phyloP scores from a whole-genome alignment of 2,797 vertebrate species.

The Pangasius mekongensis region DNA sequence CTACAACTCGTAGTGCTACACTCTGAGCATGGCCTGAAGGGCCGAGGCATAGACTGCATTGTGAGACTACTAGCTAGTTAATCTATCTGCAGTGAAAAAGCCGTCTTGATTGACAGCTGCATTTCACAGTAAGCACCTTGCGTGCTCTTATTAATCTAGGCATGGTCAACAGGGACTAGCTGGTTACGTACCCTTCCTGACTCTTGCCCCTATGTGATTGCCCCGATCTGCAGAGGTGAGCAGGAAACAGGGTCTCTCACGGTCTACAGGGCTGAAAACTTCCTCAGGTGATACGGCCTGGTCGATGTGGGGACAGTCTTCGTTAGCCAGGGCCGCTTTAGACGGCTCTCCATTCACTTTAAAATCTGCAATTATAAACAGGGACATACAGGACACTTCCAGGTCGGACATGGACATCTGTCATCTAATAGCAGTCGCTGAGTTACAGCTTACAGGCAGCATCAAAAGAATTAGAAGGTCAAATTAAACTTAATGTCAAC shows the following conservation, averaged over 20 bases:
- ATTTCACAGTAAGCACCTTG: slow-evolving; percentile 49
- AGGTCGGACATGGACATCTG: not conserved
- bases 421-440: slow-evolving; percentile 1
- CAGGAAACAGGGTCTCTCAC: slow-evolving; percentile 98
- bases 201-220: slow-evolving; percentile 95
- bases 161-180: slow-evolving; percentile 70
- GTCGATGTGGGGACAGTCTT: slow-evolving; percentile 99
- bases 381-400: slow-evolving; percentile 29
- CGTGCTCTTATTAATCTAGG: slow-evolving; percentile 26
- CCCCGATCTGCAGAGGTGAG: slow-evolving; percentile 96
- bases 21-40: slow-evolving; percentile 30
- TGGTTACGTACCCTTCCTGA: slow-evolving; percentile 99
- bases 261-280: slow-evolving; percentile 95
- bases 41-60: slow-evolving; percentile 30
- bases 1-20: slow-evolving; percentile 17
- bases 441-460: not conserved
- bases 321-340: slow-evolving; percentile 97
- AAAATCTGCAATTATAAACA: slow-evolving; percentile 85
- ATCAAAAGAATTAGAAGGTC: not conserved
- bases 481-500: not conserved
- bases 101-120: slow-evolving; percentile 38
- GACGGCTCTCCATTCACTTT: slow-evolving; percentile 98
- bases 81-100: slow-evolving; percentile 41
- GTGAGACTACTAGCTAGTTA: slow-evolving; percentile 26
- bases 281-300: slow-evolving; percentile 99